Percentiles rank a stretch among this genome's conserved stretches.
These are phyloP conservation scores for Portunus trituberculatus DNA, from an alignment of 1,140 invertebrate genomes.

Conservation along the genomic window DNA sequence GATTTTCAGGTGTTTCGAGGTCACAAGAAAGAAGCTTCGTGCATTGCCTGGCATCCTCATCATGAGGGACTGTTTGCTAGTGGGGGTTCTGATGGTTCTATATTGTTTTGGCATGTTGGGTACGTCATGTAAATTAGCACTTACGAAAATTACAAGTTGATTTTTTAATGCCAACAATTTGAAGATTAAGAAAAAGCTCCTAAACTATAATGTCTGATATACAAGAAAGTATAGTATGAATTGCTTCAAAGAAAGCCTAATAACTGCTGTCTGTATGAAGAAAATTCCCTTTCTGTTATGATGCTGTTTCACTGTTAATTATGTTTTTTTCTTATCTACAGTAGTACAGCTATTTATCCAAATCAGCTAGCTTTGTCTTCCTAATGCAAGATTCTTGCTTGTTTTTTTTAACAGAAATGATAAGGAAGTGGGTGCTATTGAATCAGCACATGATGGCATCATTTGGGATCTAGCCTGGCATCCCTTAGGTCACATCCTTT, in stretches of 20 bases:
- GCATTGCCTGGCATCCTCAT: conserved; percentile 98
- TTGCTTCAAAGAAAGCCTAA: too few species aligned
- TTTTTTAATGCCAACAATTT: background rate
- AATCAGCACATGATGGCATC: conserved; percentile 99
- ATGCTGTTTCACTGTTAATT: too few species aligned
- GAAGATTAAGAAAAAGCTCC: too few species aligned
- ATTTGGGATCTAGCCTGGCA: conserved; percentile 99
- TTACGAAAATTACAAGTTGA: too few species aligned
- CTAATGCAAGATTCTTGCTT: too few species aligned
- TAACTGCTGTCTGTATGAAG: too few species aligned
- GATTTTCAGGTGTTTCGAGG: conserved; percentile 95
- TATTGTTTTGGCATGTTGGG: conserved; percentile 99
- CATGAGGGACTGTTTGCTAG: conserved; percentile 98
- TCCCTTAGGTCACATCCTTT: conserved; percentile 98
- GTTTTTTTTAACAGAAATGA: conserved; percentile 86
- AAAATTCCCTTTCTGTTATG: too few species aligned
- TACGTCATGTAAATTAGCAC: conserved; percentile 80
- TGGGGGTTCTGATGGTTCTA: conserved; percentile 97
- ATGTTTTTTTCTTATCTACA: too few species aligned
- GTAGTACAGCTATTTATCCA: too few species aligned
- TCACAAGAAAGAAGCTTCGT: conserved; percentile 98
- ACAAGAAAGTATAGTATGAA: too few species aligned
- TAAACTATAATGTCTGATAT: too few species aligned
- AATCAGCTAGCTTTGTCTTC: too few species aligned
- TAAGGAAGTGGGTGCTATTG: conserved; percentile 98